Evolutionary conservation across 2,888 invertebrate species (phyloP).

Genomic region (Toxonevra muliebris): DNA sequence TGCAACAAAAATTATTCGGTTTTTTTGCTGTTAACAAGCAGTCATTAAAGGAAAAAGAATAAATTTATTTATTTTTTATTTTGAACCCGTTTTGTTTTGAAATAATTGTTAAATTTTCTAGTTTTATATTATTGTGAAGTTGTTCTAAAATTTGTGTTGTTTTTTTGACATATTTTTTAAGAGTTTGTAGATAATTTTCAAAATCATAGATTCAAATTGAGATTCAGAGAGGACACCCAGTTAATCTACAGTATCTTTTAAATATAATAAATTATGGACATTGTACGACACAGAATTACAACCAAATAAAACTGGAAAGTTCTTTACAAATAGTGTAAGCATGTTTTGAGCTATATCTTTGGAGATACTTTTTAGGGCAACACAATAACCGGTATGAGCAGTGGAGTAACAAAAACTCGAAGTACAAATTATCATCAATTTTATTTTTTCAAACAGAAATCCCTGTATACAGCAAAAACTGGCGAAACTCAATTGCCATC

Average conservation of each 20-base stretch:
- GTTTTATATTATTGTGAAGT: slow-evolving; percentile 15
- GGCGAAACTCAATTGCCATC: slow-evolving; percentile 23
- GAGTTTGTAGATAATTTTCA: slow-evolving; percentile 32
- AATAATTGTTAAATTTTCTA: neutral
- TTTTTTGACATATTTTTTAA: slow-evolving; percentile 22
- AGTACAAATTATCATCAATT: slow-evolving; percentile 30
- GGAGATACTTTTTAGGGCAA: slow-evolving; percentile 22
- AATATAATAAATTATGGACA: slow-evolving; percentile 34
- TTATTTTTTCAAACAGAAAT: slow-evolving; percentile 13
- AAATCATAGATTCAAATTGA: slow-evolving; percentile 34
- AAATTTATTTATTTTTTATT: neutral
- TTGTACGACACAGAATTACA: slow-evolving; percentile 33
- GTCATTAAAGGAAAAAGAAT: slow-evolving; percentile 6
- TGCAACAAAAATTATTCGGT: slow-evolving; percentile 2
- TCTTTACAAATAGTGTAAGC: slow-evolving; percentile 28
- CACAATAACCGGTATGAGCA: slow-evolving; percentile 30
- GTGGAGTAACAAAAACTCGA: slow-evolving; percentile 35
- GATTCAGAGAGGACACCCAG: slow-evolving; percentile 27
- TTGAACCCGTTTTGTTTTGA: neutral
- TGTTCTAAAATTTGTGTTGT: slow-evolving; percentile 20
- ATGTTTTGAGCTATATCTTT: slow-evolving; percentile 19
- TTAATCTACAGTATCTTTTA: slow-evolving; percentile 22
- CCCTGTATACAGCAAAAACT: slow-evolving; percentile 11
- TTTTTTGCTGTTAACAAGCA: slow-evolving; percentile 5
- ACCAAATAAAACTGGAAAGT: slow-evolving; percentile 35